phyloP scores from a whole-genome alignment of 2,797 vertebrate genomes.

The Enteromius mattozi region DNA sequence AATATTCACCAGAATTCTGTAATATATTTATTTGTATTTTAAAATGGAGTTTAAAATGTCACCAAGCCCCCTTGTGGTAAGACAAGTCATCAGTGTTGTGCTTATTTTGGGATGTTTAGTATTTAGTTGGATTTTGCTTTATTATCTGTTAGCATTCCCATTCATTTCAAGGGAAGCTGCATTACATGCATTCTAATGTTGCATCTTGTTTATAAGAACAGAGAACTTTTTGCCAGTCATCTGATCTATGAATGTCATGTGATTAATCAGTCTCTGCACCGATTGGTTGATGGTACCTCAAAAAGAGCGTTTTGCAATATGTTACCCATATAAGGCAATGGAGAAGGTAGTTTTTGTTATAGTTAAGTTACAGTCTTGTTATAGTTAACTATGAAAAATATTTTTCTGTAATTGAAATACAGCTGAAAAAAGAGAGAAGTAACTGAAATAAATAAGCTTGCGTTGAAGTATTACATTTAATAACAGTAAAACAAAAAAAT shows the following conservation, averaged over 20 bases:
- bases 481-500: neutral
- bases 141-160: neutral
- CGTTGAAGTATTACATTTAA: neutral
- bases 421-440: neutral
- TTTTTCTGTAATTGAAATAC: neutral
- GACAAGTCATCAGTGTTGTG: neutral
- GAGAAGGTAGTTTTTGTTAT: neutral
- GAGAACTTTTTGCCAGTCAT: neutral
- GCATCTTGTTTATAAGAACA: neutral
- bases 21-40: neutral
- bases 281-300: neutral
- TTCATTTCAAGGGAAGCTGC: neutral
- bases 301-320: neutral
- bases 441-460: neutral
- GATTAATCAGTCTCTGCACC: neutral
- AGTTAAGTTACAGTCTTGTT: no score
- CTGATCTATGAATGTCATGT: neutral
- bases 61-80: slow-evolving; percentile 33
- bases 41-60: slow-evolving; percentile 13
- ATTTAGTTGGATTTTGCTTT: neutral
- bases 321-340: neutral
- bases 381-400: neutral
- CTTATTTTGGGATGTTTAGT: neutral
- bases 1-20: neutral
- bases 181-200: neutral